Base-by-base conservation (phyloP, 2,113 vertebrate genomes). In the Columba janthina region DNA sequence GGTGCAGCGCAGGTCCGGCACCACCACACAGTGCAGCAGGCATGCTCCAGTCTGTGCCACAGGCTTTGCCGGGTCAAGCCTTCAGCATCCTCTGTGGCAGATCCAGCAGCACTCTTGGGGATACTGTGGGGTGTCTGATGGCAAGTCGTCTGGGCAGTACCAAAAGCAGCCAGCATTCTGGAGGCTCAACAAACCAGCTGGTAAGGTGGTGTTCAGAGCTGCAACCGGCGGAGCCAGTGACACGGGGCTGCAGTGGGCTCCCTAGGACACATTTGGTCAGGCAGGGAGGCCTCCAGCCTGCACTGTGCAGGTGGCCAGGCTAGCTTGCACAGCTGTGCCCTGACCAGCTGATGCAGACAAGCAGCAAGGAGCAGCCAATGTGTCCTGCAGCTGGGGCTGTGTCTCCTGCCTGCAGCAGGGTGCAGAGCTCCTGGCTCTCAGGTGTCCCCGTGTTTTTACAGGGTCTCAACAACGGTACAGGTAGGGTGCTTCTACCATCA, bases 351-450 rank as follows among this genome's bases (percentile, higher is more conserved):
- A 16, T 1, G 38, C 2, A 10, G 57, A 61, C 29, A 20, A 78
- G 56, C 65, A 31, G 34, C 54, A 9, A 32, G 32, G 70, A 34
- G 51, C 60, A 7, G 24, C 22, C 25, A 6, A 3, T 0, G 25
- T 2, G 12, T 22, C 6, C 44, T 8, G 22, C 56, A 2, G 57
- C 3, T 1, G 64, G 36, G 19, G 5, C 53, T 9, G 25, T 0
- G 22, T 3, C 29, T 10, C 34, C 31, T 11, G 36, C 26, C 32
- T 4, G 3, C 1, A 4, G n/a, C 5, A 5, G 51, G 36, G 12
- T 8, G 56, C 7, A 3, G 24, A 51, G 34, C 67, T 36, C 31
- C 51, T 5, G 53, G 24, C 25, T 57, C 14, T 60, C 28, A 1
- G 3, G 11, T 29, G 29, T 12, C 28, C 38, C 34, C 10, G 6